Evolutionary conservation across 2,113 vertebrate species (phyloP).

Genomic region (Microcebus tavaratra): DNA sequence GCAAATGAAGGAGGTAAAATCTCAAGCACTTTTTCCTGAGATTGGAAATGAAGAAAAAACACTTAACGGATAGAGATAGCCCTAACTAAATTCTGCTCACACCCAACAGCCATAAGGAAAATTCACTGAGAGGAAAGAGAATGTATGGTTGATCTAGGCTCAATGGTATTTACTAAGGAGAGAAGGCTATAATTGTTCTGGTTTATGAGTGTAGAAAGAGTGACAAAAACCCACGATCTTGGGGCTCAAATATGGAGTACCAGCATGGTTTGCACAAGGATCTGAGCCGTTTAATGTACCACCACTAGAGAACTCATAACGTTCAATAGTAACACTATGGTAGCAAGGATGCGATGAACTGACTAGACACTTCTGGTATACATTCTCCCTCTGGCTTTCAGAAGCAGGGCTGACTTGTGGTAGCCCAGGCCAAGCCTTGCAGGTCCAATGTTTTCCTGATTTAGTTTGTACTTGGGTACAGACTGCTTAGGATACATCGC

Average conservation of each 20-base stretch:
- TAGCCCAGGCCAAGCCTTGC: not conserved
- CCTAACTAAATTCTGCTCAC: not conserved
- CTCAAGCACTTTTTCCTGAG: not conserved
- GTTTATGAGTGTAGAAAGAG: not conserved
- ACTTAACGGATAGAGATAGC: not conserved
- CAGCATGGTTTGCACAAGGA: not conserved
- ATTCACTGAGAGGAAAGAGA: not conserved
- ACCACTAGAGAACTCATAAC: not conserved
- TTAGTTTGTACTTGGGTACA: not conserved
- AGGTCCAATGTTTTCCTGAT: not conserved
- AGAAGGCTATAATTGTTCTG: not conserved
- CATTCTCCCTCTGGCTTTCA: not conserved
- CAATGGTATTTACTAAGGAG: not conserved
- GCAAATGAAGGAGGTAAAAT: not conserved
- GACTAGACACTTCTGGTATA: not conserved
- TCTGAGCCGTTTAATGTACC: not conserved
- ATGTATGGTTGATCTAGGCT: not conserved
- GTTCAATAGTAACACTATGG: not conserved
- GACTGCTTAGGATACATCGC: not conserved
- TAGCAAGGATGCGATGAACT: not conserved
- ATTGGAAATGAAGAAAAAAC: slow-evolving; percentile 10
- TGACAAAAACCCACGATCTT: not conserved
- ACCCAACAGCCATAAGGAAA: not conserved
- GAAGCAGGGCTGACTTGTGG: not conserved
- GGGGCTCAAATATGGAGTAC: not conserved